phyloP scores from a whole-genome alignment of 2,797 vertebrate species.

The Ptychobarbus kaznakovi region DNA sequence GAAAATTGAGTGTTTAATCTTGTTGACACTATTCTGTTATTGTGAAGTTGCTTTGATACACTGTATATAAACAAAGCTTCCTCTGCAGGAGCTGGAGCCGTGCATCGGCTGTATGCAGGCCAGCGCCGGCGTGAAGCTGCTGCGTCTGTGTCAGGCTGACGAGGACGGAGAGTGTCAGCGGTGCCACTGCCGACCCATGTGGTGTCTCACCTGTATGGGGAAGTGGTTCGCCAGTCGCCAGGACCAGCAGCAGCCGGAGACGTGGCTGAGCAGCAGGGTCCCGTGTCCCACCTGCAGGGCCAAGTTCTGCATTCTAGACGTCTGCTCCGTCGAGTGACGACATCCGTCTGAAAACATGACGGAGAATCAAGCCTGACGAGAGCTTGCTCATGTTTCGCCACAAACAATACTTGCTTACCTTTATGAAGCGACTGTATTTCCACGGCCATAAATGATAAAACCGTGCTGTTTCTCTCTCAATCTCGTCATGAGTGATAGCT shows the following conservation, averaged over 20 bases:
- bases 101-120: slow-evolving; percentile 96
- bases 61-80: no score
- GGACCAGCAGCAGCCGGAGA: slow-evolving; percentile 91
- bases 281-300: slow-evolving; percentile 94
- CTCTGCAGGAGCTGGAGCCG: slow-evolving; percentile 85
- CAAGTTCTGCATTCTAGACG: slow-evolving; percentile 92
- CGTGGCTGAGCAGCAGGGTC: slow-evolving; percentile 91
- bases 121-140: slow-evolving; percentile 84
- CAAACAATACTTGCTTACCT: no score
- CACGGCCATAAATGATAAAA: no score
- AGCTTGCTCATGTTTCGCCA: no score
- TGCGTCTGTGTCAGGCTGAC: slow-evolving; percentile 84
- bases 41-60: no score
- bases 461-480: no score
- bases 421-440: no score
- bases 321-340: slow-evolving; percentile 83
- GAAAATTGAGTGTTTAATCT: no score
- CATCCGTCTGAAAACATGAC: neutral
- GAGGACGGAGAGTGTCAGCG: slow-evolving; percentile 84
- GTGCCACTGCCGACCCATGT: slow-evolving; percentile 95
- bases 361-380: no score
- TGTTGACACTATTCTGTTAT: no score
- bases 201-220: slow-evolving; percentile 94
- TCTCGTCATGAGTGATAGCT: no score
- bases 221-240: slow-evolving; percentile 97